phyloP scores from a whole-genome alignment of 2,113 vertebrate genomes.

The Willisornis vidua region DNA sequence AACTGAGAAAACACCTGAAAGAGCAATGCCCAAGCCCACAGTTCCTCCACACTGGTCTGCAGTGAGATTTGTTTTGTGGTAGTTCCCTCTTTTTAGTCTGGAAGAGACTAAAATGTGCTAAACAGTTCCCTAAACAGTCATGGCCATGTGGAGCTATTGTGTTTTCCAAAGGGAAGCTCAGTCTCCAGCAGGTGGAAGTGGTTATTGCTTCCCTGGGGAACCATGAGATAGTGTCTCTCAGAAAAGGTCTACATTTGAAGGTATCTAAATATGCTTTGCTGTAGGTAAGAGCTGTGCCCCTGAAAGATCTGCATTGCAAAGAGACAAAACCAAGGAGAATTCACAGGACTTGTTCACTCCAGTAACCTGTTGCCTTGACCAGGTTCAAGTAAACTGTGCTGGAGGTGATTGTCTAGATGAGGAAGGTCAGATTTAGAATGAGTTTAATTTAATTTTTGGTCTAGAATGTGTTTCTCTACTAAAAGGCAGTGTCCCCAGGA shows the following conservation, averaged over 20 bases:
- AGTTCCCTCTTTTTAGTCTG: neutral
- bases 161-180: neutral
- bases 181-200: neutral
- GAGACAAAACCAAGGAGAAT: neutral
- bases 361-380: neutral
- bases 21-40: neutral
- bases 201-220: neutral
- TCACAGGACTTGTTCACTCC: neutral
- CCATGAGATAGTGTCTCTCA: neutral
- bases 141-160: fast-evolving
- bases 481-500: neutral
- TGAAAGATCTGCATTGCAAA: neutral
- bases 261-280: neutral
- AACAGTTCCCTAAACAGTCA: neutral
- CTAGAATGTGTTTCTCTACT: neutral
- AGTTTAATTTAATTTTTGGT: neutral
- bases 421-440: neutral
- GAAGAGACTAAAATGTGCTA: neutral
- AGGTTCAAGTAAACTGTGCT: neutral
- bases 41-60: neutral
- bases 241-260: neutral
- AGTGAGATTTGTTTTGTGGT: neutral
- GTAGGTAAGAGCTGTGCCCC: neutral
- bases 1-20: neutral
- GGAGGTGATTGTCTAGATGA: neutral